Conservation (phyloP, 2,113 vertebrate species). For the Bubo scandiacus region DNA sequence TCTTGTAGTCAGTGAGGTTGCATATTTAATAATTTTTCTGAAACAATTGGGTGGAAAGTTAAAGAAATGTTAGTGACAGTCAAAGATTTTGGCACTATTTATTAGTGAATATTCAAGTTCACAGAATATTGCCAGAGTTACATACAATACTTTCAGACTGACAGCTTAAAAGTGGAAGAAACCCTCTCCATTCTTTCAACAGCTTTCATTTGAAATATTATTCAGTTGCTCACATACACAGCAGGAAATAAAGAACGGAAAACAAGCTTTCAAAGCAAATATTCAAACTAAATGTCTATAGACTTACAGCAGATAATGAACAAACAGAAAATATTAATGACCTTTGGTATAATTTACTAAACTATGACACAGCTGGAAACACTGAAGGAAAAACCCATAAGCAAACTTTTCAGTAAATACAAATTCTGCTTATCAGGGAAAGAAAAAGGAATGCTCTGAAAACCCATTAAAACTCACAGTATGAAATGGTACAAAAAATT, state of each 20-base stretch:
- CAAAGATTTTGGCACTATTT: neutral
- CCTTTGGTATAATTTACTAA: constrained; percentile 66
- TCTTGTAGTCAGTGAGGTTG: neutral
- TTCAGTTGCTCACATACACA: constrained; percentile 54
- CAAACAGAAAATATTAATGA: constrained; percentile 56
- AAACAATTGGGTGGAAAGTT: neutral
- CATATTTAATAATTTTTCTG: neutral
- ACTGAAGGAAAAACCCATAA: constrained; percentile 39
- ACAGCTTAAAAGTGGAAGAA: constrained; percentile 14
- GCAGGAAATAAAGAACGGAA: constrained; percentile 59
- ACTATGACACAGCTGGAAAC: constrained; percentile 70
- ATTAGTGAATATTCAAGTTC: neutral
- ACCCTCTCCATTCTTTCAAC: neutral
- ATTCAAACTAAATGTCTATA: constrained; percentile 68
- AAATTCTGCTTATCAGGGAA: constrained; percentile 45
- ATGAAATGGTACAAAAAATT: constrained; percentile 69
- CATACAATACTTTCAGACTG: neutral
- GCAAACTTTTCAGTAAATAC: constrained; percentile 66
- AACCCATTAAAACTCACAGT: constrained; percentile 73
- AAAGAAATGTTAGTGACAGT: neutral
- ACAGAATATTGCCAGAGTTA: constrained; percentile 1
- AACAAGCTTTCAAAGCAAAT: constrained; percentile 61
- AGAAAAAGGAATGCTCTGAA: constrained; percentile 49
- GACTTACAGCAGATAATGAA: constrained; percentile 52
- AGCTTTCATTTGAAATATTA: constrained; percentile 62